phyloP scores from a whole-genome alignment of 2,113 vertebrate genomes.

The Cyprinodon variegatus region DNA sequence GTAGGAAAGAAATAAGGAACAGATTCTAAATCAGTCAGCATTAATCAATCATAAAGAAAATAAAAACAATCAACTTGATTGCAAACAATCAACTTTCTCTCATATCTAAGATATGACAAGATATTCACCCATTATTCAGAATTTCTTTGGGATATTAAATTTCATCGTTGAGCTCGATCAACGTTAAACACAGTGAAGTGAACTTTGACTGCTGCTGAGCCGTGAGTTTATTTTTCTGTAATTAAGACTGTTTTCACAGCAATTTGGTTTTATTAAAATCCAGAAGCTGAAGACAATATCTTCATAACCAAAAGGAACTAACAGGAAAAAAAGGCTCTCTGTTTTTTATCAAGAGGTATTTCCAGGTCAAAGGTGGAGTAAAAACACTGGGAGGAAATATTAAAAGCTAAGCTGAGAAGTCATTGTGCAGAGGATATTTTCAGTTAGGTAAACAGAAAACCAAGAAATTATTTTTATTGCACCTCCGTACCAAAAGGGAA shows the following conservation, averaged over 20 bases:
- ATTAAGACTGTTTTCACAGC: background rate
- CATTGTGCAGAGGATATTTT: conserved; percentile 1
- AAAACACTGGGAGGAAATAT: conserved; percentile 1
- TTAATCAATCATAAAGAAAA: background rate
- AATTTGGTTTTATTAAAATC: conserved; percentile 15
- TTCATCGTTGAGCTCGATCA: background rate
- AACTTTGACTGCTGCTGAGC: conserved; percentile 1
- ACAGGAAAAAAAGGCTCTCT: background rate
- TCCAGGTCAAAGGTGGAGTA: conserved; percentile 5
- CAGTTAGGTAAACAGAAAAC: background rate
- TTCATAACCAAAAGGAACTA: background rate
- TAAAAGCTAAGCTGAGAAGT: conserved; percentile 7
- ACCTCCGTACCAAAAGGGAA: background rate
- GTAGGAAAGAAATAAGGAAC: background rate
- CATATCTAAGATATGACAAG: background rate
- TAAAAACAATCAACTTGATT: background rate
- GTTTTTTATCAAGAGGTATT: background rate
- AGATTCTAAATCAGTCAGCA: background rate
- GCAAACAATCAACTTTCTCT: conserved; percentile 1
- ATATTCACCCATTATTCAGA: background rate
- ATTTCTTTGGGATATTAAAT: background rate
- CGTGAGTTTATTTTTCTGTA: conserved; percentile 15
- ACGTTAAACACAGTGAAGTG: background rate
- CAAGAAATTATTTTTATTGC: background rate
- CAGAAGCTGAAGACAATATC: background rate